phyloP scores from a whole-genome alignment of 2,888 invertebrate species.

The Nesidiocoris tenuis region DNA sequence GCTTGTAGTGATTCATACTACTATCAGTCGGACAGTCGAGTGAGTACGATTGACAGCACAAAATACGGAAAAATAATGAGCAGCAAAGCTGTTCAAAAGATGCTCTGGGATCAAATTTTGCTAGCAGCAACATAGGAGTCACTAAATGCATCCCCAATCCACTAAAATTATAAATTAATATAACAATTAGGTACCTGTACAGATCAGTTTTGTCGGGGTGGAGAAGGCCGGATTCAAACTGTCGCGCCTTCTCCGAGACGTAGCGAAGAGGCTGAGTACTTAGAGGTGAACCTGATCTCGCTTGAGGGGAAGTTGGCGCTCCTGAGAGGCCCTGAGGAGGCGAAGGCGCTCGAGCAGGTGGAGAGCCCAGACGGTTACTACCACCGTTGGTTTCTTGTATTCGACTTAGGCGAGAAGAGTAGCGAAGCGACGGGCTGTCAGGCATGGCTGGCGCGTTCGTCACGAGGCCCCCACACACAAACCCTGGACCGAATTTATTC shows the following conservation, averaged over 20 bases:
- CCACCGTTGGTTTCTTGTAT: constrained; percentile 62
- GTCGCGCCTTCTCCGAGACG: constrained; percentile 71
- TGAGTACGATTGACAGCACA: background rate
- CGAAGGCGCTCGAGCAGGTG: constrained; percentile 11
- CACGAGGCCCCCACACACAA: constrained; percentile 49
- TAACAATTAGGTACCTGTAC: constrained; percentile 49
- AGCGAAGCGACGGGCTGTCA: constrained; percentile 49
- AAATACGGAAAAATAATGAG: no score
- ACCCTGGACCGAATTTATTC: constrained; percentile 45
- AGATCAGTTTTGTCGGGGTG: constrained; percentile 65
- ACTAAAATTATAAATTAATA: no score
- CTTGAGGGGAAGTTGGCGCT: constrained; percentile 15
- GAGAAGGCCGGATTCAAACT: constrained; percentile 67
- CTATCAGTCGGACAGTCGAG: background rate
- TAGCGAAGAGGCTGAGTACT: constrained; percentile 57
- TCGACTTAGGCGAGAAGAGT: constrained; percentile 56
- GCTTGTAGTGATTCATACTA: background rate
- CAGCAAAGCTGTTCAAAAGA: no score
- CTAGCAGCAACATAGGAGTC: no score
- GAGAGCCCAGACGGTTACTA: constrained; percentile 17
- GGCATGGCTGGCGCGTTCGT: constrained; percentile 45
- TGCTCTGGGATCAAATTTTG: no score
- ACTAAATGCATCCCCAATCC: no score
- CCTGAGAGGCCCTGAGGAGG: constrained; percentile 9
- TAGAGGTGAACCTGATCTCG: constrained; percentile 30